Percentiles rank a stretch among this genome's conserved stretches.
These are phyloP conservation scores for Empidonax alnorum DNA, from an alignment of 2,113 vertebrate genomes.

Conservation along the genomic window DNA sequence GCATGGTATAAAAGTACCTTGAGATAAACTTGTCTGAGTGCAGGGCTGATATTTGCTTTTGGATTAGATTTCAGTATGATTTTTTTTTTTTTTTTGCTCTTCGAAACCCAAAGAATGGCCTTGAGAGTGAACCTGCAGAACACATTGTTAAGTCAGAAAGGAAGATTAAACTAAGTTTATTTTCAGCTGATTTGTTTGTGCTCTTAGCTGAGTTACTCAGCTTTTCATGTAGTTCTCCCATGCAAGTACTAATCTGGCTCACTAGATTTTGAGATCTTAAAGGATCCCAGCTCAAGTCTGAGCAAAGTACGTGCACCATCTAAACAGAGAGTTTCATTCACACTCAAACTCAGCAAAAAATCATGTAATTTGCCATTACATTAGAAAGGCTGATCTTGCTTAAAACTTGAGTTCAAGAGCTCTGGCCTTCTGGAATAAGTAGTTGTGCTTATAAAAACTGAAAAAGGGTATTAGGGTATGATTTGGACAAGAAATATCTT, in stretches of 20 bases:
- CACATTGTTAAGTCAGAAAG: not conserved
- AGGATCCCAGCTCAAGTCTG: slow-evolving; percentile 3
- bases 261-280: not conserved
- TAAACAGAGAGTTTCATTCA: slow-evolving; percentile 5
- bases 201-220: not conserved
- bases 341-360: not conserved
- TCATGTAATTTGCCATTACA: not conserved
- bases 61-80: not conserved
- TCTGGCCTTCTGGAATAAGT: not conserved
- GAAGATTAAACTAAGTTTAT: not conserved
- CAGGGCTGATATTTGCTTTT: slow-evolving; percentile 8
- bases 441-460: not conserved
- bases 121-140: not conserved
- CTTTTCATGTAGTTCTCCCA: slow-evolving; percentile 14
- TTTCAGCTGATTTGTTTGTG: slow-evolving; percentile 50
- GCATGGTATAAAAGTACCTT: not conserved
- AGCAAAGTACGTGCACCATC: not conserved
- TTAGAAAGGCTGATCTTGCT: not conserved
- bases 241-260: slow-evolving; percentile 12
- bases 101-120: not conserved
- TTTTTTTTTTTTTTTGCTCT: not conserved
- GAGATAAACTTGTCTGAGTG: slow-evolving; percentile 30
- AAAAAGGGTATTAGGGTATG: not conserved
- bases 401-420: not conserved
- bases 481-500: not conserved